Evolutionary conservation across 2,888 invertebrate species (phyloP), one percentile per base, ranked within the genome.

Genomic region (Papilio demoleus): DNA sequence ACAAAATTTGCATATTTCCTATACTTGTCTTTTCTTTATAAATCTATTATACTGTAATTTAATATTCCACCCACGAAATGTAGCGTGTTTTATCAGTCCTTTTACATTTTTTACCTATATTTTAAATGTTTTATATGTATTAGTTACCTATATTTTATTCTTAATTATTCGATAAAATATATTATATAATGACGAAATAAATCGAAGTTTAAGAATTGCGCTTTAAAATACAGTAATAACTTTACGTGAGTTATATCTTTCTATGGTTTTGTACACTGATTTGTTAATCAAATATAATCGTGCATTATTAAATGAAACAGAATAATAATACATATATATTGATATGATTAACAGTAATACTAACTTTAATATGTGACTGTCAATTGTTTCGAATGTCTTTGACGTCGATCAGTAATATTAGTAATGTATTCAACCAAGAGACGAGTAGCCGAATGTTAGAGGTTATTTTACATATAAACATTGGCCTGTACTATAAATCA

Each of bases 401-500:
- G 12, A 24, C 8, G 19, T 42, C 5, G 40, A 40, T 36, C 11
- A 42, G 24, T 47, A 12, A 1, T 47, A 47, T 47, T 22, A 11
- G 45, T 47, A 31, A 31, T 4, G 24, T 50, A 24, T 14, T 27
- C 14, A 50, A 50, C 4, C 14, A 11, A 31, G 53, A 31, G 31
- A 31, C 53, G n/a, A 12, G 47, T 19, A 45, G 47, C 2, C 1
- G n/a, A 2, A 53, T 56, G 14, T 56, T 56, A 56, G 24, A 5
- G 53, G 24, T 27, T 22, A 12, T 22, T 27, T 58, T n/a, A 40
- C 24, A 36, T 24, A 56, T 17, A 63, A 56, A n/a, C 31, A 36
- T 40, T 61, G 14, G 22, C 42, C 50, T 34, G 53, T 50, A 42
- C 17, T 59, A 76, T 81, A 81, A 81, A 82, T 81, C 80, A 73